These are phyloP conservation scores for Oreonectes daqikongensis DNA, from an alignment of 2,797 vertebrate genomes.

Conservation along the genomic window DNA sequence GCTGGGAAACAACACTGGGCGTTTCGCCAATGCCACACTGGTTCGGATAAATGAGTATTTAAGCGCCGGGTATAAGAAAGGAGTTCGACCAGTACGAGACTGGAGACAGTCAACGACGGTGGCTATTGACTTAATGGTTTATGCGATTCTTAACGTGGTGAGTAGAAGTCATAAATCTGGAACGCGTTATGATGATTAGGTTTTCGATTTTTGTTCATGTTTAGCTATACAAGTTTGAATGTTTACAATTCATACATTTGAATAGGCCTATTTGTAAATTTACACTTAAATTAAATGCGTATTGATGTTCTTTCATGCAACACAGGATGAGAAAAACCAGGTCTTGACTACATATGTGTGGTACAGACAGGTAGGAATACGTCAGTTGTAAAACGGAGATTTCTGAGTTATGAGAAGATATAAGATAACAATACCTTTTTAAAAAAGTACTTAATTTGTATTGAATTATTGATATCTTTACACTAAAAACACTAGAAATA, in stretches of 20 bases:
- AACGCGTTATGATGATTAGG: too few species aligned
- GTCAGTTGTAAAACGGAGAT: not conserved
- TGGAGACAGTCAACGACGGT: conserved; percentile 89
- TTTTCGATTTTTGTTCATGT: too few species aligned
- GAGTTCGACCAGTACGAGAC: conserved; percentile 87
- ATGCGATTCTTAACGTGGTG: conserved; percentile 95
- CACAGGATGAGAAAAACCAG: conserved; percentile 97
- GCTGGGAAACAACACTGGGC: conserved; percentile 41
- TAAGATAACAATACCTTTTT: too few species aligned
- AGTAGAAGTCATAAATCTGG: conserved; percentile 57
- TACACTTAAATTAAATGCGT: not conserved
- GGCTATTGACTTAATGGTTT: conserved; percentile 91
- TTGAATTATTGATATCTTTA: too few species aligned
- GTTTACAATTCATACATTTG: too few species aligned
- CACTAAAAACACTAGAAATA: too few species aligned
- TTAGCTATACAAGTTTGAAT: too few species aligned
- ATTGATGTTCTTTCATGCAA: conserved; percentile 19
- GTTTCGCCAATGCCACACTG: conserved; percentile 77
- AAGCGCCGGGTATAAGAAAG: conserved; percentile 85
- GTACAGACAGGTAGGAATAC: conserved; percentile 88
- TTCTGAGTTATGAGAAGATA: too few species aligned
- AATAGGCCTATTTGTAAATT: not conserved
- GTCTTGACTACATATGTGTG: conserved; percentile 96
- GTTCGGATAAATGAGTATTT: conserved; percentile 81
- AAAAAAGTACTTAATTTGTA: too few species aligned